Base-by-base conservation (phyloP, 2,113 vertebrate genomes). In the Neogobius melanostomus region DNA sequence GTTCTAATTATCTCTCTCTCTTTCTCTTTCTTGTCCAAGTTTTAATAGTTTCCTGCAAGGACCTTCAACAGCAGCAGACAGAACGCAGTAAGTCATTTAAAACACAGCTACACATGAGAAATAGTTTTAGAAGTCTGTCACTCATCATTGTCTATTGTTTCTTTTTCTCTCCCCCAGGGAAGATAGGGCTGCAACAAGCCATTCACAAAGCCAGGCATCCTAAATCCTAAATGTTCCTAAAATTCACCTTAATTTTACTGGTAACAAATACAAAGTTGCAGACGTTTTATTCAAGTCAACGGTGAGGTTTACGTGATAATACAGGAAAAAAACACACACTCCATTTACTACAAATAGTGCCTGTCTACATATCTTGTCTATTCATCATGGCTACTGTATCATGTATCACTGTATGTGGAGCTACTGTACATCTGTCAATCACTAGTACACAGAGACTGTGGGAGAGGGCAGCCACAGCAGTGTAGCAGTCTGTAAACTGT, bases 31-130 rank as follows among this genome's bases (percentile, higher is more conserved):
- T 17, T 28, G 51, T 42, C 42, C 52, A 50, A 93, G 91, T 83
- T 28, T 91, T 74, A 90, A 84, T 75, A 92, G 84, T 74, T 93
- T 93, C 75, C 85, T 93, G 80, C 88, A 87, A 73, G 91, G 91
- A 79, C 64, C 75, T 1, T 90, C 92, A 68, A 82, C 85, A 73
- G 50, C 85, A 45, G 72, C 83, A 17, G 63, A 72, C 79, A 82
- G 74, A 71, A 68, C 83, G 56, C 81, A 77, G 90, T 93, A 79
- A 90, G 91, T 83, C 74, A 65, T 81, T 72, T 79, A 68, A 74
- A 77, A 72, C 68, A 80, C 80, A 74, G 72, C 74, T 63, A 69
- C 53, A 65, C 59, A 79, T 81, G 79, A 84, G 64, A 67, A 76
- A 80, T 17, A 44, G 65, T 78, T 76, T 82, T 80, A 64, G 50